Evolutionary conservation across 2,797 vertebrate genomes (phyloP).

Genomic region (Yasuhikotakia modesta): DNA sequence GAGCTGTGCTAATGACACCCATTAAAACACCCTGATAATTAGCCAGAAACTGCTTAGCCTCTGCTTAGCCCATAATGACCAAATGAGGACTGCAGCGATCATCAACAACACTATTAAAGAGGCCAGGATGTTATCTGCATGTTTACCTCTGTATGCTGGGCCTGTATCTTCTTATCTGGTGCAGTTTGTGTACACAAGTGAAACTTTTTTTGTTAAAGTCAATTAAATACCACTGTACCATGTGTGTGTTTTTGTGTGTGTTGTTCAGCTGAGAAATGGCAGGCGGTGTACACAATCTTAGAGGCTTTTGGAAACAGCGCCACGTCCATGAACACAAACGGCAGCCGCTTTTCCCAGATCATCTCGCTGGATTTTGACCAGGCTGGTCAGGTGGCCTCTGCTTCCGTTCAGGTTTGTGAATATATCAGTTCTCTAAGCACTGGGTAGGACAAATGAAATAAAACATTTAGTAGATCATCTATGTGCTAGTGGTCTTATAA

Average conservation of each 20-base stretch:
- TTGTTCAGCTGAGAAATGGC: constrained; percentile 92
- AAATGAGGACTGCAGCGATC: constrained; percentile 53
- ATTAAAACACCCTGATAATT: constrained; percentile 60
- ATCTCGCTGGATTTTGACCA: constrained; percentile 97
- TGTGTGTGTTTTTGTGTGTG: constrained; percentile 23
- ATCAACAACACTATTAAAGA: constrained; percentile 55
- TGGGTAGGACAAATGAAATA: not conserved
- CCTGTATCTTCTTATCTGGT: constrained; percentile 14
- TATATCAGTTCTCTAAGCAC: not conserved
- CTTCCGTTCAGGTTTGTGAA: constrained; percentile 88
- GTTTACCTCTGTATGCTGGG: constrained; percentile 35
- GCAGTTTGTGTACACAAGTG: not conserved
- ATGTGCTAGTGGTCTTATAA: not conserved
- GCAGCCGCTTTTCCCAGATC: constrained; percentile 94
- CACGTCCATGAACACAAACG: constrained; percentile 88
- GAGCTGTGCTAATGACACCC: constrained; percentile 51
- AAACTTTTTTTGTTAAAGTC: constrained; percentile 15
- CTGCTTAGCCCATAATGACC: constrained; percentile 54
- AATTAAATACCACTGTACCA: not conserved
- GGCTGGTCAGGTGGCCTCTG: constrained; percentile 94
- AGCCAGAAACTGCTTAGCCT: constrained; percentile 52
- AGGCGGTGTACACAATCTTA: constrained; percentile 92
- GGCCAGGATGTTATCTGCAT: constrained; percentile 53
- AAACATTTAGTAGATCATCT: not conserved
- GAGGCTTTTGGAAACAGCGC: constrained; percentile 95